Conservation (phyloP, 2,797 vertebrate species). For the Gallinago stenura region DNA sequence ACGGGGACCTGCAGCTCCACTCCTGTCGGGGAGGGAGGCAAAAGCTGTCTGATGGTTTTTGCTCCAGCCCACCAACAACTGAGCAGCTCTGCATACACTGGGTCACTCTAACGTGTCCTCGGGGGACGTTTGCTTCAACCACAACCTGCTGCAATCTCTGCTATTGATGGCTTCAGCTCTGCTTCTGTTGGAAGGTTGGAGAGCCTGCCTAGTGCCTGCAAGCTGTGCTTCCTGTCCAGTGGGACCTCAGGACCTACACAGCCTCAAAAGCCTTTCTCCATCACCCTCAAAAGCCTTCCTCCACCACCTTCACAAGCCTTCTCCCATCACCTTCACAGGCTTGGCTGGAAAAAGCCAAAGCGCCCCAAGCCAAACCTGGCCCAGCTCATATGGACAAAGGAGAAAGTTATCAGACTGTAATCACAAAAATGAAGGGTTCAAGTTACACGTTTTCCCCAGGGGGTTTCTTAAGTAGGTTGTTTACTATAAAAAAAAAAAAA, state of each 20-base stretch:
- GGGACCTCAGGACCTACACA: background rate
- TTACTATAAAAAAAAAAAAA: background rate
- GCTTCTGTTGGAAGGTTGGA: background rate
- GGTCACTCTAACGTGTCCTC: background rate
- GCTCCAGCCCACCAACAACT: background rate
- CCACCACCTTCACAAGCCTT: background rate
- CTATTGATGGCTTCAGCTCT: background rate
- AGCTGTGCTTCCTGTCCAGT: background rate
- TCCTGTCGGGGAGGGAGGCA: background rate
- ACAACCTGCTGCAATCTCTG: background rate
- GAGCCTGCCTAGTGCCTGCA: accelerated
- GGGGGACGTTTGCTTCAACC: background rate
- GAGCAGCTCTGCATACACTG: background rate
- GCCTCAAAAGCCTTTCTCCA: background rate
- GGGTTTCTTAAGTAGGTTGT: background rate
- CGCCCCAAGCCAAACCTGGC: background rate
- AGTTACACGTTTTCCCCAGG: background rate
- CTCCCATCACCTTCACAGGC: background rate
- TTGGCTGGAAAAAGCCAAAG: background rate
- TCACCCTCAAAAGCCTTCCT: background rate
- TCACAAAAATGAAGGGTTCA: background rate
- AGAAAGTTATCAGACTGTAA: background rate
- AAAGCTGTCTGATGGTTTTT: background rate
- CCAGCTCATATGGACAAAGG: background rate
- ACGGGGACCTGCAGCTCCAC: background rate